Base-by-base conservation (phyloP, 2,888 invertebrate genomes). In the Diogma glabrata region DNA sequence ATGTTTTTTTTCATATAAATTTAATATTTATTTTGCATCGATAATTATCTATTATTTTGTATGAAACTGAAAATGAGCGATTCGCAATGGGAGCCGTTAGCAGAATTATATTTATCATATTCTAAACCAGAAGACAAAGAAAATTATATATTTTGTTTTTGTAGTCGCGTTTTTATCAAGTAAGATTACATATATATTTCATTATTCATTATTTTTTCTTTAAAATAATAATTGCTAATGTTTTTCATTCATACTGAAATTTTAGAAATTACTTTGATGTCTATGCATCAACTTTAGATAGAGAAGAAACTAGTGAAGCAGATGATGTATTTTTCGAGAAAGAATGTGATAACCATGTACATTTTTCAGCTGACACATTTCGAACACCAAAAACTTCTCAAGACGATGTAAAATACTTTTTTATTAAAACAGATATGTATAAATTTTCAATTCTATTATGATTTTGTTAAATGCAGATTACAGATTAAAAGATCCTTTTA, bases 81-180 rank as follows among this genome's bases (percentile, higher is more conserved):
- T 40, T 38, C 49, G n/a, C 47, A 49, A 19, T 54, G 56, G 50
- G 56, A 56, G 45, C 53, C 53, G 17, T 46, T 56, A 46, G 56
- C 56, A 22, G 56, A 56, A 46, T 47, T 56, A 48, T 53, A 53
- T 52, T 40, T 56, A 36, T 46, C 49, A 26, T 50, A 54, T 26
- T 26, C 47, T 8, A 48, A 47, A 17, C 14, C 47, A 4, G 14
- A 43, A 4, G 50, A 54, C 12, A 48, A 52, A 43, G 26, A 45
- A 12, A 38, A 54, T 20, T 51, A 52, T 33, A 52, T 52, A 19
- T 49, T 52, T 43, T 56, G 56, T 46, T 36, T 56, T 19, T 56
- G 56, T 23, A 53, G 53, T 33, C 51, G 56, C 12, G 53, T 55
- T 19, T 52, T 56, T 46, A 49, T 54, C 24, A 54, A 53, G 54